Conservation (phyloP, 1,140 invertebrate species). For the Drosophila azteca region DNA sequence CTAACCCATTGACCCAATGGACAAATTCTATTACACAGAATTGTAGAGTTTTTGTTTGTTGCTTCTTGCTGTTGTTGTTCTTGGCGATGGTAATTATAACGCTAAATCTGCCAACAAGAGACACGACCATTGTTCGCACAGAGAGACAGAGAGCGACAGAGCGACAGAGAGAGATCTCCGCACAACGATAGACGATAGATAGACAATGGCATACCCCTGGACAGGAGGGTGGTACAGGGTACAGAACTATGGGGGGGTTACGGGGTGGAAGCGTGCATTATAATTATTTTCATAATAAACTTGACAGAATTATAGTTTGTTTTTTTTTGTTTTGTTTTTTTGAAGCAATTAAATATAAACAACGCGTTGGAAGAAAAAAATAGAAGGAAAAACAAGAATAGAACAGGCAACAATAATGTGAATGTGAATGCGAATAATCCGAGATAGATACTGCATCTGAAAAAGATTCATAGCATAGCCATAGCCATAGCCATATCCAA, state of each 20-base stretch:
- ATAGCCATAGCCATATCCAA: too few relatives aligned
- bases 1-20: slow-evolving; percentile 80
- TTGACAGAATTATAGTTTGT: slow-evolving; percentile 80
- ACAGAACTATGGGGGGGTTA: too few relatives aligned
- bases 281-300: slow-evolving; percentile 83
- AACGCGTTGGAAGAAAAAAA: slow-evolving; percentile 28
- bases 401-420: slow-evolving; percentile 52
- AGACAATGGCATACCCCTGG: slow-evolving; percentile 59
- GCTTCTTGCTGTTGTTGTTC: slow-evolving; percentile 42
- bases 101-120: slow-evolving; percentile 73
- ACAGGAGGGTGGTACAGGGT: neutral
- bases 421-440: slow-evolving; percentile 56
- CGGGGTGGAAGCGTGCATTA: slow-evolving; percentile 63
- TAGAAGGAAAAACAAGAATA: slow-evolving; percentile 39
- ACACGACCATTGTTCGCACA: slow-evolving; percentile 65
- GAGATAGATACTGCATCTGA: slow-evolving; percentile 27
- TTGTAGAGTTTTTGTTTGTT: slow-evolving; percentile 42
- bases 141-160: slow-evolving; percentile 32
- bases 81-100: slow-evolving; percentile 80
- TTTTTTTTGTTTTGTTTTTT: too few relatives aligned
- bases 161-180: slow-evolving; percentile 62
- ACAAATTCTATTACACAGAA: slow-evolving; percentile 75
- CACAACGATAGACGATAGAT: slow-evolving; percentile 70
- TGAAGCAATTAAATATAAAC: slow-evolving; percentile 75
- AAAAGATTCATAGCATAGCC: slow-evolving; percentile 55